phyloP scores from a whole-genome alignment of 2,113 vertebrate species.

The Toxotes chatareus region DNA sequence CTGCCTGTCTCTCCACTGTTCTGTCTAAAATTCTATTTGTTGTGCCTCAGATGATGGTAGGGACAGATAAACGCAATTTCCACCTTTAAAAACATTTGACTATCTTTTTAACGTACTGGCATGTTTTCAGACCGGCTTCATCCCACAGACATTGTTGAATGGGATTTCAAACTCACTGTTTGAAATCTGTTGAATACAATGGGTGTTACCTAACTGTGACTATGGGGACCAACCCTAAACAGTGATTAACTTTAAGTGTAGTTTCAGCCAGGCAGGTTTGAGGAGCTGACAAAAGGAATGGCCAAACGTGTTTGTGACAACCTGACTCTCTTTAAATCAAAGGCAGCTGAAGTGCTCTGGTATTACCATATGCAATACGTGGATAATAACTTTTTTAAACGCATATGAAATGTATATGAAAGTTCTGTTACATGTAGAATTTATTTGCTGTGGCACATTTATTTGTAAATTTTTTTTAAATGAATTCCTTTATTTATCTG shows the following conservation, averaged over 20 bases:
- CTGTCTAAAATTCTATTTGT: background rate
- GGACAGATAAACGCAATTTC: background rate
- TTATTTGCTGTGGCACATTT: too few relatives aligned
- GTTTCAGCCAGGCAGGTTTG: constrained; percentile 45
- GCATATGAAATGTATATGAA: too few relatives aligned
- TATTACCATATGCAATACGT: background rate
- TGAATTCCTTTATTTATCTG: background rate
- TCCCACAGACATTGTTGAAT: background rate
- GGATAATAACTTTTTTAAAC: too few relatives aligned
- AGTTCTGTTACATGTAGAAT: too few relatives aligned
- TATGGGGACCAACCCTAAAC: constrained; percentile 16
- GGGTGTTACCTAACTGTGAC: constrained; percentile 16
- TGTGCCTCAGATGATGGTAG: background rate
- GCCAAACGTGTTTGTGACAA: constrained; percentile 17
- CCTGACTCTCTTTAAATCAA: background rate
- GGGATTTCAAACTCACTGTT: constrained; percentile 7
- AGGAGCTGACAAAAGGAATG: background rate
- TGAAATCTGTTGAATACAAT: constrained; percentile 6
- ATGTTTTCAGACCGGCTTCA: background rate
- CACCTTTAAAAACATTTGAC: background rate
- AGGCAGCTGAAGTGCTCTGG: background rate
- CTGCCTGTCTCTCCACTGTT: background rate
- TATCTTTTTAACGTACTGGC: background rate
- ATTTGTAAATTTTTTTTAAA: background rate
- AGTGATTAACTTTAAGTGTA: background rate